Evolutionary conservation across 1,140 invertebrate genomes (phyloP).

Genomic region (Wiebesia pumilae): DNA sequence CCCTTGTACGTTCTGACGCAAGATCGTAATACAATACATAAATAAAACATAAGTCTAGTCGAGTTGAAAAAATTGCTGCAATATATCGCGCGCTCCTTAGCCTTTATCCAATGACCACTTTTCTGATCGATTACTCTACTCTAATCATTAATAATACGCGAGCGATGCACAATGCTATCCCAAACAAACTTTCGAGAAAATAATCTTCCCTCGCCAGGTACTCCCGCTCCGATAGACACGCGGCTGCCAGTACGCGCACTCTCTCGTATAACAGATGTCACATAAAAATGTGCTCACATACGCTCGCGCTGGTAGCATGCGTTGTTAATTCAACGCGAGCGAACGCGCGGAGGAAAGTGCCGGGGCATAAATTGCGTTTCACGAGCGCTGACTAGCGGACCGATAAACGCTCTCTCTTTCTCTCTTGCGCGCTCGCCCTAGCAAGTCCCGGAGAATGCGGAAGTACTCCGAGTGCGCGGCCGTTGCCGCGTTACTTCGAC

Average conservation of each 20-base stretch:
- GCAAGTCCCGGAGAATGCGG: slow-evolving; percentile 42
- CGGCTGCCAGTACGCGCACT: too few relatives aligned
- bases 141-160: slow-evolving; percentile 31
- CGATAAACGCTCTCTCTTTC: slow-evolving; percentile 49
- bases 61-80: not conserved
- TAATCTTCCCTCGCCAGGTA: slow-evolving; percentile 14
- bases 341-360: slow-evolving; percentile 49
- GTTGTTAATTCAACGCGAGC: slow-evolving; percentile 48
- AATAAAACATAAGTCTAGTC: not conserved
- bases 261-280: slow-evolving; percentile 35
- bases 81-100: not conserved
- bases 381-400: slow-evolving; percentile 55
- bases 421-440: not conserved
- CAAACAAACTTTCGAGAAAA: slow-evolving; percentile 25
- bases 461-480: slow-evolving; percentile 50
- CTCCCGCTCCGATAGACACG: not conserved
- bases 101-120: slow-evolving; percentile 24
- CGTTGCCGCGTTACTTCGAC: not conserved
- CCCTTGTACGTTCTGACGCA: not conserved
- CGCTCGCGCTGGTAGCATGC: slow-evolving; percentile 13
- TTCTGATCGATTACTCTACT: slow-evolving; percentile 32
- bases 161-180: slow-evolving; percentile 1
- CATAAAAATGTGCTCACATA: slow-evolving; percentile 29
- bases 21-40: not conserved
- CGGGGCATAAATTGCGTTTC: slow-evolving; percentile 54